Conservation (phyloP, 2,797 vertebrate species). For the Lophotriccus pileatus region DNA sequence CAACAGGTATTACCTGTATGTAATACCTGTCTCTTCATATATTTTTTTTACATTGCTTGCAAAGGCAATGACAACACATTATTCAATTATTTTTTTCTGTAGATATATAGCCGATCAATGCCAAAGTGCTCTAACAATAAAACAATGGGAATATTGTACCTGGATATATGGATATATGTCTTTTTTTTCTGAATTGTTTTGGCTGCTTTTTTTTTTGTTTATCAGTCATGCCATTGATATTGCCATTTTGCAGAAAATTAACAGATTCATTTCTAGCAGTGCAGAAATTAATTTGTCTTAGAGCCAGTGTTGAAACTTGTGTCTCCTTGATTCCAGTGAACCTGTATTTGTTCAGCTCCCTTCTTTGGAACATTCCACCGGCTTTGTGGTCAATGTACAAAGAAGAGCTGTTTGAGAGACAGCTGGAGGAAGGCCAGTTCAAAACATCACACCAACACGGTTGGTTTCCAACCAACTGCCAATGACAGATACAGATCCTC, state of each 20-base stretch:
- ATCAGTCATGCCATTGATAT: background rate
- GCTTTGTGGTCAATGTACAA: background rate
- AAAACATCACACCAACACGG: conserved; percentile 17
- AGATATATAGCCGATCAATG: background rate
- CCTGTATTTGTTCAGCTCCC: background rate
- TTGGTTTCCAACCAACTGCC: conserved; percentile 17
- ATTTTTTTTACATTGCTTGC: background rate
- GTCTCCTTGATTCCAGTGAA: conserved; percentile 6
- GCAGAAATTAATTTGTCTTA: background rate
- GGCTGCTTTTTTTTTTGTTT: background rate
- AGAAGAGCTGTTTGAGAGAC: conserved; percentile 40
- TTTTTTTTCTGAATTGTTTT: background rate
- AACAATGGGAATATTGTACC: background rate
- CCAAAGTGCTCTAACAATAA: background rate
- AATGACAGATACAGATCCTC: background rate
- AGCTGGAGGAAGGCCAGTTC: conserved; percentile 63
- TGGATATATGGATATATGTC: background rate
- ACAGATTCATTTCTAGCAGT: background rate
- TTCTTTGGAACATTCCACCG: background rate
- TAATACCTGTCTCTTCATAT: background rate
- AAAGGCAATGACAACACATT: background rate
- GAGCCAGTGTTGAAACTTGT: background rate
- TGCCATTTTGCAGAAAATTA: background rate
- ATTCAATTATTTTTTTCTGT: background rate
- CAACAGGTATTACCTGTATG: background rate